Evolutionary conservation across 2,888 invertebrate genomes (phyloP).

Genomic region (Amphimallon solstitiale): DNA sequence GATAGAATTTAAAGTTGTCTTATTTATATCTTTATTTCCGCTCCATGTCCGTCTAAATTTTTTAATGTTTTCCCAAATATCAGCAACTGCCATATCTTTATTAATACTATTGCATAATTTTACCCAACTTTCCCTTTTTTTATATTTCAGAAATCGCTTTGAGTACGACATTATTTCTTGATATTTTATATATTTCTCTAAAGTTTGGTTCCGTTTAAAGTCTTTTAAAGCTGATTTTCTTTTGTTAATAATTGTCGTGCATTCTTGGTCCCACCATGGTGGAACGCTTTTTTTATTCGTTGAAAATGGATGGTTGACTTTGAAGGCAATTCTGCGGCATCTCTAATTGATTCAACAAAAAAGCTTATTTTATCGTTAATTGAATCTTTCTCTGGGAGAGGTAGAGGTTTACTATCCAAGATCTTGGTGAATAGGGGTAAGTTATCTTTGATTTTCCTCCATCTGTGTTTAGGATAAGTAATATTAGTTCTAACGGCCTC

Average conservation of each 20-base stretch:
- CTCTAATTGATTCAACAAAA: neutral
- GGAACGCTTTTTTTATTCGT: neutral
- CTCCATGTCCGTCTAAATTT: neutral
- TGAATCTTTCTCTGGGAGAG: no score
- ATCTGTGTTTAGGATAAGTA: neutral
- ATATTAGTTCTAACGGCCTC: neutral
- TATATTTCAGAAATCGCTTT: conserved; percentile 3
- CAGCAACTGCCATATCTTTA: neutral
- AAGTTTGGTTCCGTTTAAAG: neutral
- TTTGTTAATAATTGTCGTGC: neutral
- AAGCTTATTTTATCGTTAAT: neutral
- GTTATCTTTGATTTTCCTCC: neutral
- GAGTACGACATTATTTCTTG: conserved; percentile 9
- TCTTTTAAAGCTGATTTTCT: conserved; percentile 8
- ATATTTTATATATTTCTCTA: conserved; percentile 22
- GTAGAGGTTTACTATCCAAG: no score
- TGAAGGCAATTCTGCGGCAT: neutral
- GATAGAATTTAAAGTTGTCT: neutral
- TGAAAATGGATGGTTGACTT: neutral
- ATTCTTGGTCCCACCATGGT: conserved; percentile 23
- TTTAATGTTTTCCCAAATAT: conserved; percentile 4
- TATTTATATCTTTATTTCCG: neutral
- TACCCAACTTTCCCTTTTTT: neutral
- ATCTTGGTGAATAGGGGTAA: neutral
- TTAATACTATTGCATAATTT: neutral